Percentiles rank a stretch among this genome's conserved stretches.
Conservation (phyloP, 2,888 invertebrate species). For the Drosophila mimica region DNA sequence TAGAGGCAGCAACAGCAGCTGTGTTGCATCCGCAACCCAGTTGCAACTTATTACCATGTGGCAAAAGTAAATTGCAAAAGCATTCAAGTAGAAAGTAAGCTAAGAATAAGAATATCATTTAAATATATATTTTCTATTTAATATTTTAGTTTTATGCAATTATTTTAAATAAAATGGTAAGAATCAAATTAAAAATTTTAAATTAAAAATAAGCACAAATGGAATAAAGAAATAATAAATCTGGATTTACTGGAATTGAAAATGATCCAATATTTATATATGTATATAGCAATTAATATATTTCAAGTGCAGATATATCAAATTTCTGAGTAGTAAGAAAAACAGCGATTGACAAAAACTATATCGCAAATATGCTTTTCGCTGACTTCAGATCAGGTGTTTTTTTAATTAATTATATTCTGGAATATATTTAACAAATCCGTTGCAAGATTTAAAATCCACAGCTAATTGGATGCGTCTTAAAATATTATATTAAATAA, state of each 20-base stretch:
- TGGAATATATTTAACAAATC: neutral
- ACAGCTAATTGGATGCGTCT: neutral
- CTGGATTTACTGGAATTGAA: neutral
- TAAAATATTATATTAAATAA: neutral
- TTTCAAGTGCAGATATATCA: neutral
- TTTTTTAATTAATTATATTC: too few species aligned
- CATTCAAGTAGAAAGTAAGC: neutral
- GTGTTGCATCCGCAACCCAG: slow-evolving; percentile 25
- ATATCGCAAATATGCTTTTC: too few species aligned
- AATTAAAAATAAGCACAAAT: neutral
- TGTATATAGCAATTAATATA: neutral
- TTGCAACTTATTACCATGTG: slow-evolving; percentile 5
- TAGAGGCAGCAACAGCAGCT: slow-evolving; percentile 19
- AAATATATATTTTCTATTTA: neutral
- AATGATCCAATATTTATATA: neutral
- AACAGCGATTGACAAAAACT: neutral
- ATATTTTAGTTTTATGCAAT: neutral
- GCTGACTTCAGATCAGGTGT: too few species aligned
- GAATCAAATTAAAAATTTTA: neutral
- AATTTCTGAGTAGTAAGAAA: neutral
- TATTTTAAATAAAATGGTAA: neutral
- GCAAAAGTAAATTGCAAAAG: neutral
- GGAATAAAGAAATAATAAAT: neutral
- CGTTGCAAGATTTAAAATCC: too few species aligned
- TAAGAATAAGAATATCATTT: neutral